Conservation (phyloP, 2,797 vertebrate genomes). For the Melanotaenia nigrans region DNA sequence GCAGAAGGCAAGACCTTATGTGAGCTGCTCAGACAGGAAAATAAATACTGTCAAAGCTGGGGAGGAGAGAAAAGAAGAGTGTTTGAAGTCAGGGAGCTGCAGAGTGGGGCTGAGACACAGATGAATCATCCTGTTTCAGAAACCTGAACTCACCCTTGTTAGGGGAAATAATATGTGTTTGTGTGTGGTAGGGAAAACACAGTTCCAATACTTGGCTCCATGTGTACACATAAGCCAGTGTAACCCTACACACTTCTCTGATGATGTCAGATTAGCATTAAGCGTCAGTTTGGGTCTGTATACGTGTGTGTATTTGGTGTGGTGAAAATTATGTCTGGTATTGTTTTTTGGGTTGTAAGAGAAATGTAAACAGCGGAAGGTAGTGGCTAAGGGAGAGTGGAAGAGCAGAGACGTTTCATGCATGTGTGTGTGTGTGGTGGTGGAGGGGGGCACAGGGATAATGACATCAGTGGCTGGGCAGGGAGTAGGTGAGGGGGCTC, state of each 20-base stretch:
- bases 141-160: constrained; percentile 78
- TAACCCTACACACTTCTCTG: constrained; percentile 74
- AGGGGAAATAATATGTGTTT: constrained; percentile 74
- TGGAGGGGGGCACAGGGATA: constrained; percentile 58
- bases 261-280: constrained; percentile 87
- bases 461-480: constrained; percentile 80
- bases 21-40: constrained; percentile 77
- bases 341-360: constrained; percentile 77
- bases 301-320: constrained; percentile 52
- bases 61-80: constrained; percentile 58
- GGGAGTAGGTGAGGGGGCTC: constrained; percentile 71
- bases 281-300: constrained; percentile 61
- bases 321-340: constrained; percentile 77
- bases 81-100: constrained; percentile 74
- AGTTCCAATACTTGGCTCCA: constrained; percentile 67
- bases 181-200: constrained; percentile 79
- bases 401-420: constrained; percentile 64
- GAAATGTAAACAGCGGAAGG: constrained; percentile 84
- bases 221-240: constrained; percentile 62
- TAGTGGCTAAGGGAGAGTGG: constrained; percentile 74
- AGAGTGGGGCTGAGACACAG: constrained; percentile 66
- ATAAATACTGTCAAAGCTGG: constrained; percentile 75
- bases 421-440: constrained; percentile 57
- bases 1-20: constrained; percentile 51
- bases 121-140: constrained; percentile 79